Percentiles rank a stretch among this genome's conserved stretches.
These are phyloP conservation scores for Hoplostethus atlanticus DNA, from an alignment of 2,797 vertebrate species.

Conservation along the genomic window DNA sequence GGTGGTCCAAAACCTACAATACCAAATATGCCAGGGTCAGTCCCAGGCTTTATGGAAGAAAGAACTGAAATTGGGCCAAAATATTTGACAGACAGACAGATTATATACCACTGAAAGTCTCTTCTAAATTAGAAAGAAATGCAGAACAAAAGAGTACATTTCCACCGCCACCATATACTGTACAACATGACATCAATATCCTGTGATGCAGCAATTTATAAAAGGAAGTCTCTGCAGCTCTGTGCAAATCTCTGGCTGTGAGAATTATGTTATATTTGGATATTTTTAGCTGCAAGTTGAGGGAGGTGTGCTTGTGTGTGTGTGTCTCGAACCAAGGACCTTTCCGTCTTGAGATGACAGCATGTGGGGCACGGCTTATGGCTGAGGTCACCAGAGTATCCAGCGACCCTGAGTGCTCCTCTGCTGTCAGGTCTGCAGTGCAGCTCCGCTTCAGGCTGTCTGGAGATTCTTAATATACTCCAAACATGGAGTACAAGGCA, in stretches of 20 bases:
- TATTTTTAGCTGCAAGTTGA: conserved; percentile 18
- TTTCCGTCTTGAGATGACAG: conserved; percentile 44
- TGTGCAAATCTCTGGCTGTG: not conserved
- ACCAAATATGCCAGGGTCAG: not conserved
- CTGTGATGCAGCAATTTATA: not conserved
- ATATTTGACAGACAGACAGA: conserved; percentile 1
- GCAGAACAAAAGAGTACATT: not conserved
- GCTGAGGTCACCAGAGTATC: conserved; percentile 37
- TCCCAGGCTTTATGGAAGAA: not conserved
- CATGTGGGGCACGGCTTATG: conserved; percentile 49
- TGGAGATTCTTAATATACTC: conserved; percentile 50
- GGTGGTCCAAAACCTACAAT: not conserved
- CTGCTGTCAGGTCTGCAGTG: conserved; percentile 55
- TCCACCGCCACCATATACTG: not conserved
- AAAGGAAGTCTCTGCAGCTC: not conserved
- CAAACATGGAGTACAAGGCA: conserved; percentile 40
- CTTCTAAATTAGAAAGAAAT: not conserved
- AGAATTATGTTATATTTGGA: not conserved
- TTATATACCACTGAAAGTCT: not conserved
- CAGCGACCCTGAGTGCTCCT: conserved; percentile 51
- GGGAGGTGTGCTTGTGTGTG: not conserved
- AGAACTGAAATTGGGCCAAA: not conserved
- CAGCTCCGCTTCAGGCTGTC: conserved; percentile 51
- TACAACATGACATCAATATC: not conserved
- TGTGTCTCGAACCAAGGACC: conserved; percentile 26